Evolutionary conservation across 2,797 vertebrate genomes (phyloP), one percentile per base, ranked within the genome.

Genomic region (Lutjanus campechanus): DNA sequence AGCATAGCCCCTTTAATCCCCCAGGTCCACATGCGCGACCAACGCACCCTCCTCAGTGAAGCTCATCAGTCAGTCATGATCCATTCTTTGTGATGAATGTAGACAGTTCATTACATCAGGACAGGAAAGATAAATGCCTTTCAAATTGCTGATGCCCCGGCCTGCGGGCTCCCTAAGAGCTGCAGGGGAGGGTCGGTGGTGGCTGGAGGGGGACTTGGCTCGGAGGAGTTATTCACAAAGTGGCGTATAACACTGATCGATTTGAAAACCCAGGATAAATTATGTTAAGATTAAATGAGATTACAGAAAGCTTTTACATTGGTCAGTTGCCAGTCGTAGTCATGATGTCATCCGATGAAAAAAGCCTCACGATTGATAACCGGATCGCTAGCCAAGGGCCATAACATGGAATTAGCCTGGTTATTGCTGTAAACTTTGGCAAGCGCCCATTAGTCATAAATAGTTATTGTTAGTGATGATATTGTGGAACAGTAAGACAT

Each of bases 41-140:
- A 60, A 13, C 73, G 44, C 82, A 53, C 74, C 73, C 79, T 70
- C 84, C 81, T 76, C 87, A 47, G 46, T 47, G 74, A 70, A 86
- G 84, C 90, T 92, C 92, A 92, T 91, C 94, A 91, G 86, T 91
- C 94, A 86, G 86, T 91, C 91, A 79, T 88, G 87, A 93, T 90
- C 89, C 88, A 77, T 90, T 91, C 87, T 89, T 87, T 91, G 78
- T 91, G 91, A 92, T 90, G 86, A 89, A 91, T 90, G 75, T 59
- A 85, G 91, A 91, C 86, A 84, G 83, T 89, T 93, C 91, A 92
- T 94, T 92, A 93, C 89, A 90, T 92, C 82, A 89, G 88, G 88
- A 87, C 84, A 89, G 87, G 75, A 78, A 90, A 91, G 89, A 93
- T 91, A 81, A 93, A 93, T 91, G 82, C 84, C 90, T 89, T 91